Percentiles rank a stretch among this genome's conserved stretches.
These are phyloP conservation scores for Podocnemis expansa DNA, from an alignment of 2,113 vertebrate species.

Conservation along the genomic window DNA sequence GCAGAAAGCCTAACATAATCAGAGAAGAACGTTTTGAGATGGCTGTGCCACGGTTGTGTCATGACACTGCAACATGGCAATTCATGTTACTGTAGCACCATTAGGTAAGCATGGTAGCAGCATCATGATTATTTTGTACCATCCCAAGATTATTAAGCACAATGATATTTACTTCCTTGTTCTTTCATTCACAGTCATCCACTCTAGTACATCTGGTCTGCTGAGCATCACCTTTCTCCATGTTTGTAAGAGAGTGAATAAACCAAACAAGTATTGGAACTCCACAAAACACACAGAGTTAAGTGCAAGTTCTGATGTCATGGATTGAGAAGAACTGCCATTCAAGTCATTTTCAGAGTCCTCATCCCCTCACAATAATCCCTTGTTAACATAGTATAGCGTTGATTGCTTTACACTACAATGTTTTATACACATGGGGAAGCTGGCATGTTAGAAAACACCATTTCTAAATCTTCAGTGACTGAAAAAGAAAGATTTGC, in stretches of 20 bases:
- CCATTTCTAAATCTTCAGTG: neutral
- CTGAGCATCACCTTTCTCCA: neutral
- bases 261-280: accelerated
- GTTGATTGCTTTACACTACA: neutral
- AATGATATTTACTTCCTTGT: too few relatives aligned
- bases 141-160: accelerated
- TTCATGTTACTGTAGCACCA: accelerated
- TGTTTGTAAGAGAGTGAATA: neutral
- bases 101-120: accelerated
- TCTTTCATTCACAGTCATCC: neutral
- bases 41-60: accelerated
- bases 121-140: accelerated
- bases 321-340: neutral
- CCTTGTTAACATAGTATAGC: neutral
- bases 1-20: neutral
- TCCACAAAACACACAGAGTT: neutral
- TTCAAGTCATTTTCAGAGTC: neutral
- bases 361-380: neutral
- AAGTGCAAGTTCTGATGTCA: too few relatives aligned
- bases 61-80: accelerated
- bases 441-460: neutral
- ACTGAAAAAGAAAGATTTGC: neutral
- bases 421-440: neutral
- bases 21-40: neutral
- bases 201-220: neutral